These are phyloP conservation scores for Eupithecia centaureata DNA, from an alignment of 2,888 invertebrate genomes.

Conservation along the genomic window DNA sequence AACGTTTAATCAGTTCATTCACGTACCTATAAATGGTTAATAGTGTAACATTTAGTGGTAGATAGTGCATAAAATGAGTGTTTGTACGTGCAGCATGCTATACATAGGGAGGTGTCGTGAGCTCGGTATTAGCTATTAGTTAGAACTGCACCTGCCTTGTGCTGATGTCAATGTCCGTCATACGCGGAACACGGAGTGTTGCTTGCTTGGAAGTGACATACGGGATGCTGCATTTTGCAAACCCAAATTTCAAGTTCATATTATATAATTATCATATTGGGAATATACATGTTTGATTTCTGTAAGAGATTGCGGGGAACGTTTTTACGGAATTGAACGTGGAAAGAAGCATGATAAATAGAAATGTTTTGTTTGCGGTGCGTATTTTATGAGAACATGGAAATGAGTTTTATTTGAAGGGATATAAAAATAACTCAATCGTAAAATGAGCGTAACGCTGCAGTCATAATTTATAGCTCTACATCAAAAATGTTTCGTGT, in stretches of 20 bases:
- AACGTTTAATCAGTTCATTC: constrained; percentile 31
- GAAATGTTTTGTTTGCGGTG: neutral
- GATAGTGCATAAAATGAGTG: constrained; percentile 34
- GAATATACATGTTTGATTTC: neutral
- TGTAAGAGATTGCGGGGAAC: neutral
- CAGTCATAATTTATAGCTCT: neutral
- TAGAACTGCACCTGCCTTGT: constrained; percentile 69
- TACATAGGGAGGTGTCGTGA: constrained; percentile 42
- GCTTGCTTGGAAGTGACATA: constrained; percentile 16
- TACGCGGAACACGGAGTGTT: constrained; percentile 50
- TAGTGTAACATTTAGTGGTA: constrained; percentile 25
- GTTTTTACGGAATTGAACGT: neutral
- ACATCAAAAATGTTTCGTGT: neutral
- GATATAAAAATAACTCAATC: constrained; percentile 7
- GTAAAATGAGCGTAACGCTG: constrained; percentile 2
- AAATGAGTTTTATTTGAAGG: constrained; percentile 6
- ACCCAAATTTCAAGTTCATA: neutral
- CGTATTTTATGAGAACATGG: constrained; percentile 1
- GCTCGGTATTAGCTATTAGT: constrained; percentile 60
- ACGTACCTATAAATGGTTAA: constrained; percentile 29
- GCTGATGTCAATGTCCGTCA: constrained; percentile 80
- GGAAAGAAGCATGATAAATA: neutral
- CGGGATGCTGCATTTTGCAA: constrained; percentile 10
- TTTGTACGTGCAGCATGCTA: constrained; percentile 42
- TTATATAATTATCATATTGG: neutral